Evolutionary conservation across 2,888 invertebrate species (phyloP), one percentile per base, ranked within the genome.

Genomic region (Philereme vetulata): DNA sequence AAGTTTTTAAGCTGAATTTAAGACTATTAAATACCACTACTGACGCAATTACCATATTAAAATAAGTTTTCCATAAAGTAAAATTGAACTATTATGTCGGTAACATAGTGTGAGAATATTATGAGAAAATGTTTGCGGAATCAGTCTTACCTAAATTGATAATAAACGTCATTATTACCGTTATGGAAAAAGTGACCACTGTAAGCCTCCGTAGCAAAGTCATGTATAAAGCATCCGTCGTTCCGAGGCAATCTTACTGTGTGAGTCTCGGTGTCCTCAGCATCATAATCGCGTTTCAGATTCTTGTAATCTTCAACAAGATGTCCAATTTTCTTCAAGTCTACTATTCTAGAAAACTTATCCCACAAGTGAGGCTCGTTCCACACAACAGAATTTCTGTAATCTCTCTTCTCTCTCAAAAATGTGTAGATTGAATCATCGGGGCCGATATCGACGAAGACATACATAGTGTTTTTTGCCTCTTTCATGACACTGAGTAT

Each of bases 141-240:
- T 92, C 91, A 92, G 91, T 91, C 91, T 92, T 88, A 84, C 85
- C 90, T 91, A 90, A 85, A 60, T 38, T 58, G 54, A 48, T 55
- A 62, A 58, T 45, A 51, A 40, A 56, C 21, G 45, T 32, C 45
- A 45, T 59, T 55, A 10, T 51, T 55, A 32, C 55, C 57, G 4
- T 54, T 55, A 33, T 51, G 58, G 33, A 51, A 58, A 42, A 55
- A 62, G 47, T 54, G 48, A 52, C 51, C 11, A 10, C 53, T 50
- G 45, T 44, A 50, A 50, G 59, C 38, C 10, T 51, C 21, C 11
- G 33, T 11, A 48, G 51, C 51, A 47, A 54, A 54, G 9, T 62
- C 43, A 36, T 44, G 35, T 11, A 62, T 33, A 42, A 58, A 62
- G 38, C 49, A 33, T n/a, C 43, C 33, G 11, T 61, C 55, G 7